These are phyloP conservation scores for Trigoniulus corallinus DNA, from an alignment of 1,140 invertebrate species.

Conservation along the genomic window DNA sequence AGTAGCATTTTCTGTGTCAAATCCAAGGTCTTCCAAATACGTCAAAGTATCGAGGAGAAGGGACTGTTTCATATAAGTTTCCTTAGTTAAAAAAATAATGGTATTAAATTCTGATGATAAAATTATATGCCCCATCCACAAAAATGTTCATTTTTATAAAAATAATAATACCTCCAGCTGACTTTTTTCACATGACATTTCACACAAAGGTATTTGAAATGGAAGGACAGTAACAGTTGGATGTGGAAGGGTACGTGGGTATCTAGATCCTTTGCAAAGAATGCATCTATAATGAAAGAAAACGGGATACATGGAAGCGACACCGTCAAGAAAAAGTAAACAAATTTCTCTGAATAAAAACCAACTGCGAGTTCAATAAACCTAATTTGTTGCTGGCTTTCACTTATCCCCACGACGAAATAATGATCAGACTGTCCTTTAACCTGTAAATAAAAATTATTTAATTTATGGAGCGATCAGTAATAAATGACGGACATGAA, in stretches of 20 bases:
- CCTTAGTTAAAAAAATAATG: constrained; percentile 16
- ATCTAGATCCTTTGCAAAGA: constrained; percentile 68
- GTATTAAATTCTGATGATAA: background rate
- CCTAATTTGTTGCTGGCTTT: constrained; percentile 51
- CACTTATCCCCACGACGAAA: constrained; percentile 60
- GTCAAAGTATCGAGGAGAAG: constrained; percentile 18
- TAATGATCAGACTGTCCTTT: constrained; percentile 59
- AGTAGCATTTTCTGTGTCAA: constrained; percentile 24
- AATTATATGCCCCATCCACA: too few species aligned
- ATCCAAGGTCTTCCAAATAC: constrained; percentile 16
- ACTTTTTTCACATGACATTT: constrained; percentile 59
- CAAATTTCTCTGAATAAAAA: too few species aligned
- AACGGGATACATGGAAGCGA: too few species aligned
- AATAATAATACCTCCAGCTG: constrained; percentile 46
- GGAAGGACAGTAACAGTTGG: constrained; percentile 52
- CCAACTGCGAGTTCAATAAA: too few species aligned
- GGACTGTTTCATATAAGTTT: constrained; percentile 16
- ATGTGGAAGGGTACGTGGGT: constrained; percentile 67
- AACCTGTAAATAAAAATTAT: too few species aligned
- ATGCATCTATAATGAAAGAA: constrained; percentile 38
- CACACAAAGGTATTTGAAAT: constrained; percentile 58
- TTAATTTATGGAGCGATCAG: too few species aligned
- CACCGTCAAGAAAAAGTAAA: too few species aligned
- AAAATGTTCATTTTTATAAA: background rate
- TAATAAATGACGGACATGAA: too few species aligned